These are phyloP conservation scores for Chymomyza costata DNA, from an alignment of 1,140 invertebrate species.

Conservation along the genomic window DNA sequence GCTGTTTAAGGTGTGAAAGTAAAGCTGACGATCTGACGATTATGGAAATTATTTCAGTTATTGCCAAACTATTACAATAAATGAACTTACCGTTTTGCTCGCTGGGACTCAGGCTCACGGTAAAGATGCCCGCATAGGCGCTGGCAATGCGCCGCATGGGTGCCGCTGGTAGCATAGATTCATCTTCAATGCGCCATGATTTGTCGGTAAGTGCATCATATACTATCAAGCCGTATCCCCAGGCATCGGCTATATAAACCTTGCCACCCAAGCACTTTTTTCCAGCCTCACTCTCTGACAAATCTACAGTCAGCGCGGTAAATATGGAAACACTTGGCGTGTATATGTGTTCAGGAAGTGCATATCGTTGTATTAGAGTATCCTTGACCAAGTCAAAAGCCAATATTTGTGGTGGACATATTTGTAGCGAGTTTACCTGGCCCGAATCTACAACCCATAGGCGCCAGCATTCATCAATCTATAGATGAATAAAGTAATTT, in stretches of 20 bases:
- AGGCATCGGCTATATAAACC: constrained; percentile 86
- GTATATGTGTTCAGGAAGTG: constrained; percentile 76
- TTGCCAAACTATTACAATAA: constrained; percentile 6
- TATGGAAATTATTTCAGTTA: background rate
- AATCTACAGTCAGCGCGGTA: constrained; percentile 78
- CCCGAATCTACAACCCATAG: constrained; percentile 84
- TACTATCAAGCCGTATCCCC: constrained; percentile 82
- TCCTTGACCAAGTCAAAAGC: constrained; percentile 80
- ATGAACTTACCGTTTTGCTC: constrained; percentile 18
- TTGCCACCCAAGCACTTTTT: constrained; percentile 80
- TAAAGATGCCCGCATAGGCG: constrained; percentile 80
- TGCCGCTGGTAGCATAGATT: constrained; percentile 82
- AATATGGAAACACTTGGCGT: constrained; percentile 76
- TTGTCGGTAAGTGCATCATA: constrained; percentile 79
- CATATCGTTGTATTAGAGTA: constrained; percentile 76
- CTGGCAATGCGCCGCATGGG: constrained; percentile 81
- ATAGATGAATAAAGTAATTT: background rate
- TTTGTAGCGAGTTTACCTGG: constrained; percentile 75
- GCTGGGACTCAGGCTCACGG: constrained; percentile 80
- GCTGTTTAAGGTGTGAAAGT: constrained; percentile 85
- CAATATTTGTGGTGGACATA: constrained; percentile 80
- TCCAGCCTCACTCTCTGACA: constrained; percentile 68
- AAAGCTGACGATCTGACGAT: constrained; percentile 78
- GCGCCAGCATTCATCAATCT: constrained; percentile 81
- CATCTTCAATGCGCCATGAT: constrained; percentile 83